Percentiles rank a stretch among this genome's conserved stretches.
Evolutionary conservation across 2,797 vertebrate species (phyloP).

Genomic region (Scomberomorus guttatus): DNA sequence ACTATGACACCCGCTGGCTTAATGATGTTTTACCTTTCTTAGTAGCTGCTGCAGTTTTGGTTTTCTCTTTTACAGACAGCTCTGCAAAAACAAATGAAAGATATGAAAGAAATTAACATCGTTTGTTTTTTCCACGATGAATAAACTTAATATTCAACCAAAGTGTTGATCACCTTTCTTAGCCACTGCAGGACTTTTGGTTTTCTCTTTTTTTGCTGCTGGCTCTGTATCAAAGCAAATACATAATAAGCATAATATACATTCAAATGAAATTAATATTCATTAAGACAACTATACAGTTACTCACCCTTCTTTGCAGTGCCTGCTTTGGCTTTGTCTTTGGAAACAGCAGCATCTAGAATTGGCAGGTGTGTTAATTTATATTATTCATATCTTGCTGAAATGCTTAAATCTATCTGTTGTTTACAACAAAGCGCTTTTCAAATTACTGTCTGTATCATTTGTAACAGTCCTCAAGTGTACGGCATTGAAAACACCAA

Average conservation of each 20-base stretch:
- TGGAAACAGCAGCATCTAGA: constrained; percentile 38
- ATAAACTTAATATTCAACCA: background rate
- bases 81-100: constrained; percentile 17
- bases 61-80: constrained; percentile 8
- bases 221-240: constrained; percentile 39
- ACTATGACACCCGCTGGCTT: background rate
- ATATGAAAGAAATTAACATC: background rate
- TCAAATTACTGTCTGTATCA: background rate
- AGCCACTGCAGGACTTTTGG: constrained; percentile 15
- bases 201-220: constrained; percentile 51
- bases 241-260: background rate
- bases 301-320: constrained; percentile 50
- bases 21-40: constrained; percentile 54
- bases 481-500: background rate
- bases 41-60: constrained; percentile 19
- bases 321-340: constrained; percentile 39
- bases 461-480: constrained; percentile 7
- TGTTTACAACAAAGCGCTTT: constrained; percentile 5
- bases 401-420: background rate
- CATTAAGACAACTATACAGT: no score
- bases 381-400: background rate
- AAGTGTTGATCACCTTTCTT: constrained; percentile 57
- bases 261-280: background rate
- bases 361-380: background rate
- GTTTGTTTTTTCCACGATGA: background rate